Base-by-base conservation (phyloP, 2,888 invertebrate species). In the Chymomyza amoena region DNA sequence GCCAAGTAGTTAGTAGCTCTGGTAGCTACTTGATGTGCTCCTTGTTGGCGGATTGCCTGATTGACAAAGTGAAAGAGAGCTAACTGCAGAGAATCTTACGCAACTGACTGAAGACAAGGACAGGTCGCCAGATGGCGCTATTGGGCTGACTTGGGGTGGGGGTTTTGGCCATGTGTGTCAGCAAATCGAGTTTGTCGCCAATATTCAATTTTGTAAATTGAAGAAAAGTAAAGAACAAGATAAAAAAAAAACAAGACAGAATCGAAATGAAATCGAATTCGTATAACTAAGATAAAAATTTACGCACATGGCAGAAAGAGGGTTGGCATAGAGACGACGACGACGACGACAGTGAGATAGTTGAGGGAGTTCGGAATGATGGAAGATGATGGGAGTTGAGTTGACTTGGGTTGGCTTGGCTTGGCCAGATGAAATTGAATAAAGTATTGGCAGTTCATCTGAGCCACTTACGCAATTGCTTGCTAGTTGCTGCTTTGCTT, bases 151-250 rank as follows among this genome's bases (percentile, higher is more conserved):
- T 6, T 7, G 61, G n/a, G 45, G 25, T 5, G n/a, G 56, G 16
- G n/a, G 65, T 9, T 32, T 1, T 25, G 67, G 63, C 56, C 67
- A 54, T 76, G 77, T 70, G 39, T 60, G 78, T 72, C 77, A 70
- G 73, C 64, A 81, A 84, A 84, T 85, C 77, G 85, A 85, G 87
- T 83, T 85, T 79, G 80, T 77, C 75, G 80, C 83, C 86, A 83
- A 85, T 83, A 87, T 86, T 87, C 87, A 86, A 86, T 86, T 86
- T 86, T 79, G 76, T 80, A 84, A 84, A 86, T 87, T 86, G 86
- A 83, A 79, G 74, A 75, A 84, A 84, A 82, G 80, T 73, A 76
- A 70, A 77, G 82, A 76, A 32, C 7, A 52, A 64, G 69, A 72
- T 74, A 75, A 66, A 20, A 2, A 20, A 13, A n/a, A 50, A 74